These are phyloP conservation scores for Polypterus senegalus DNA, from an alignment of 2,113 vertebrate genomes.

Conservation along the genomic window DNA sequence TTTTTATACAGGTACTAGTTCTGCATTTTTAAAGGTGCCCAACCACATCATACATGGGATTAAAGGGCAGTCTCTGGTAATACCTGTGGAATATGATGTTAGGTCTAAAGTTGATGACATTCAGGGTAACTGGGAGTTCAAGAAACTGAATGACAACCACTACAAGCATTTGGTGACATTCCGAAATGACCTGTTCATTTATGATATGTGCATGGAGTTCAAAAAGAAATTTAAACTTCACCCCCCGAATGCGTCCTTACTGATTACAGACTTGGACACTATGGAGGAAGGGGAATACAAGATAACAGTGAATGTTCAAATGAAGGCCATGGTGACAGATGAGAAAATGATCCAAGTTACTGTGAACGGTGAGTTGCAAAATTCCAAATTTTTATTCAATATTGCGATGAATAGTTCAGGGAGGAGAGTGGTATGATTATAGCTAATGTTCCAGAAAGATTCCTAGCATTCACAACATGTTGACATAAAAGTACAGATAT, in stretches of 20 bases:
- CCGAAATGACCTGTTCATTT: slow-evolving; percentile 26
- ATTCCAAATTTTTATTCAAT: no score
- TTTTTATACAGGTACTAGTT: slow-evolving; percentile 21
- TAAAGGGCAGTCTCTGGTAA: slow-evolving; percentile 30
- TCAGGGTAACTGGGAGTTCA: slow-evolving; percentile 45
- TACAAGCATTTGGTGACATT: slow-evolving; percentile 39
- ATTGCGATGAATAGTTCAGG: no score
- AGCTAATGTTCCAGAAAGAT: no score
- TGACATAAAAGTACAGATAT: no score
- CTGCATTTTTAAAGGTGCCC: slow-evolving; percentile 25
- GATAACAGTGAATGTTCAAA: slow-evolving; percentile 39
- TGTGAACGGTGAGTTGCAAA: slow-evolving; percentile 42
- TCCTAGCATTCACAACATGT: no score
- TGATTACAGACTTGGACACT: slow-evolving; percentile 30
- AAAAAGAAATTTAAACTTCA: slow-evolving; percentile 25
- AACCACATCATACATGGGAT: slow-evolving; percentile 24
- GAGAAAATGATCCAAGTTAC: slow-evolving; percentile 38
- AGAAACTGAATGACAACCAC: slow-evolving; percentile 21
- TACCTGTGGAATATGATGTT: slow-evolving; percentile 39
- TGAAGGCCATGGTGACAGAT: slow-evolving; percentile 23
- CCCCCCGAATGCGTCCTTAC: slow-evolving; percentile 35
- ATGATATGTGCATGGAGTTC: slow-evolving; percentile 25
- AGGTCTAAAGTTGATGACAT: slow-evolving; percentile 26
- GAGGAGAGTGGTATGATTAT: no score
- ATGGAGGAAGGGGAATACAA: slow-evolving; percentile 42